A percentile compares a stretch with the other conserved stretches of the same genome.
Conservation (phyloP, 2,797 vertebrate genomes). For the Parauchenoglanis punctatus region DNA sequence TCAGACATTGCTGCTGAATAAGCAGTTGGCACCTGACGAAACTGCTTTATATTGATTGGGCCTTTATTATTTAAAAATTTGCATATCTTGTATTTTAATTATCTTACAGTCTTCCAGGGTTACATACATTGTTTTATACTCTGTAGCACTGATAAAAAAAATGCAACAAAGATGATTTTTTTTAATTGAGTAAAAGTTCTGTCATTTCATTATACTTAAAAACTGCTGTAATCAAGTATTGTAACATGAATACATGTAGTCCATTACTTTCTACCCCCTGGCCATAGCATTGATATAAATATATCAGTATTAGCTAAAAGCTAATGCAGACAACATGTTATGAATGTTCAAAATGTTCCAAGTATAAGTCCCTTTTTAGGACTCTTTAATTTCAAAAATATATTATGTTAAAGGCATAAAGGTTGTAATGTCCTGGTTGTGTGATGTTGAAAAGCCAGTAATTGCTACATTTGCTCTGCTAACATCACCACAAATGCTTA, state of each 20-base stretch:
- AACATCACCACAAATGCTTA: background rate
- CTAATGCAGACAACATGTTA: background rate
- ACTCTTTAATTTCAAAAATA: background rate
- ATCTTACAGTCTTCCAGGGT: background rate
- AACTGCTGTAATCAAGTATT: background rate
- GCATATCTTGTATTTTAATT: background rate
- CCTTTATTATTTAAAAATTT: background rate
- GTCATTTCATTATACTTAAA: background rate
- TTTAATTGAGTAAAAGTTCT: background rate
- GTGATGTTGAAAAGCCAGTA: background rate
- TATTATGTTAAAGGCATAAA: background rate
- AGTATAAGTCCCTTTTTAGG: background rate
- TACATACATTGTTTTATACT: background rate
- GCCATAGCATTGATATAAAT: background rate
- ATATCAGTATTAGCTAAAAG: background rate
- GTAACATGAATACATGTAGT: background rate
- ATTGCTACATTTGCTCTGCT: background rate
- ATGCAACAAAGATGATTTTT: background rate
- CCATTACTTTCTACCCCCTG: background rate
- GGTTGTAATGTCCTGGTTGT: background rate
- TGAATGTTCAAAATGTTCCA: background rate
- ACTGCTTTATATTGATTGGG: background rate
- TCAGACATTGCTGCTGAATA: slow-evolving; percentile 3
- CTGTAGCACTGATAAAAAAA: background rate
- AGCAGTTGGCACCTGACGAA: background rate